These are phyloP conservation scores for Tetranychus urticae DNA, from an alignment of 1,140 invertebrate genomes.

Conservation along the genomic window DNA sequence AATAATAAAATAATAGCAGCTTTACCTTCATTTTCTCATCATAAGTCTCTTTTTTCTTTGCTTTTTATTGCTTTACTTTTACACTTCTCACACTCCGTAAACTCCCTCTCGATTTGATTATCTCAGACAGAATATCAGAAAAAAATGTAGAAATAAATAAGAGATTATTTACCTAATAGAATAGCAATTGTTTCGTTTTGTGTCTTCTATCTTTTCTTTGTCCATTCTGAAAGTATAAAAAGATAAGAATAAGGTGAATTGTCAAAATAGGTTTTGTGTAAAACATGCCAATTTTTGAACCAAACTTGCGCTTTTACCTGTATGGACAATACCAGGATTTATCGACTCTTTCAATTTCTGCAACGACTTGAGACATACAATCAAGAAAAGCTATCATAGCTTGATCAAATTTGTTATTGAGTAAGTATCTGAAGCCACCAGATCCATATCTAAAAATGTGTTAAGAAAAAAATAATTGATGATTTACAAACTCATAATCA, in stretches of 20 bases:
- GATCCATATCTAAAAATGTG: slow-evolving; percentile 47
- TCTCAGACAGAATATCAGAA: too few species aligned
- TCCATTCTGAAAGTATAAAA: slow-evolving; percentile 36
- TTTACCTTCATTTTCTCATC: too few species aligned
- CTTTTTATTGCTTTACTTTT: too few species aligned
- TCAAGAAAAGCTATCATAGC: slow-evolving; percentile 94
- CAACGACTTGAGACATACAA: slow-evolving; percentile 67
- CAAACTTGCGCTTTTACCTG: slow-evolving; percentile 11
- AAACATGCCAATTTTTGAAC: too few species aligned
- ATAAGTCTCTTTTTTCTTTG: too few species aligned
- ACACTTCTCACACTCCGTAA: too few species aligned
- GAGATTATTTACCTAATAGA: slow-evolving; percentile 47
- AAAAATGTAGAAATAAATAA: too few species aligned
- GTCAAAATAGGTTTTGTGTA: too few species aligned
- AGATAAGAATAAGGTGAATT: background rate
- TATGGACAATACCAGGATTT: slow-evolving; percentile 70
- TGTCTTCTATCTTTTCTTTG: slow-evolving; percentile 74
- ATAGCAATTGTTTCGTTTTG: slow-evolving; percentile 51
- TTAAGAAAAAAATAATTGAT: background rate
- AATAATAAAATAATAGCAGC: too few species aligned
- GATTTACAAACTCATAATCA: background rate
- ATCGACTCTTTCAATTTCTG: slow-evolving; percentile 34
- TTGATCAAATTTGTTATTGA: slow-evolving; percentile 91
- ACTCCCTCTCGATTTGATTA: too few species aligned
- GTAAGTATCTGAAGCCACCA: slow-evolving; percentile 80